Percentiles rank a stretch among this genome's conserved stretches.
phyloP scores from a whole-genome alignment of 2,888 invertebrate genomes.

The Cheilosia scutellata region DNA sequence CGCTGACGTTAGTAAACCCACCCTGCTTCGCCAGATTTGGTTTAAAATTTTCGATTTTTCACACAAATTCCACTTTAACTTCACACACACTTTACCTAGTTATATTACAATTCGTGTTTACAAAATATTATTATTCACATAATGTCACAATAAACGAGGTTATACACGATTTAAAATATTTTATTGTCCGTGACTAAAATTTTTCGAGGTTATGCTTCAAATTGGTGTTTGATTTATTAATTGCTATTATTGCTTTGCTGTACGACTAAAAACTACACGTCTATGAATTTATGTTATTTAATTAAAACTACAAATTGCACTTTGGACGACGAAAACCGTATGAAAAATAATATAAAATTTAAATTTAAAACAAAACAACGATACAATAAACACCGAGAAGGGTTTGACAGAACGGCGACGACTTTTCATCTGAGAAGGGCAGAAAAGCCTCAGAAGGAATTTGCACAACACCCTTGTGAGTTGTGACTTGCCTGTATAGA shows the following conservation, averaged over 20 bases:
- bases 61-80: background rate
- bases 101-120: constrained; percentile 12
- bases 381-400: constrained; percentile 43
- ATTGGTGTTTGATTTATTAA: constrained; percentile 1
- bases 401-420: constrained; percentile 39
- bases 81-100: constrained; percentile 7
- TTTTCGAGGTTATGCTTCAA: constrained; percentile 41
- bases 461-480: constrained; percentile 45
- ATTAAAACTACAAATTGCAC: constrained; percentile 58
- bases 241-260: constrained; percentile 36
- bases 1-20: constrained; percentile 17
- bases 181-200: constrained; percentile 50
- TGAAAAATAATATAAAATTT: constrained; percentile 13
- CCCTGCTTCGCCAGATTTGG: constrained; percentile 34
- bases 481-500: constrained; percentile 9
- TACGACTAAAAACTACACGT: constrained; percentile 9
- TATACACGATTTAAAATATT: constrained; percentile 9
- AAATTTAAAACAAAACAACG: constrained; percentile 25
- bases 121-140: background rate
- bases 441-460: constrained; percentile 10
- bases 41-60: constrained; percentile 67
- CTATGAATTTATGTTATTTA: constrained; percentile 1
- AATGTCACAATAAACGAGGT: constrained; percentile 30
- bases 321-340: constrained; percentile 17
- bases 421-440: constrained; percentile 37